A percentile compares a stretch with the other conserved stretches of the same genome.
Evolutionary conservation across 2,888 invertebrate species (phyloP).

Genomic region (Melanotus villosus): DNA sequence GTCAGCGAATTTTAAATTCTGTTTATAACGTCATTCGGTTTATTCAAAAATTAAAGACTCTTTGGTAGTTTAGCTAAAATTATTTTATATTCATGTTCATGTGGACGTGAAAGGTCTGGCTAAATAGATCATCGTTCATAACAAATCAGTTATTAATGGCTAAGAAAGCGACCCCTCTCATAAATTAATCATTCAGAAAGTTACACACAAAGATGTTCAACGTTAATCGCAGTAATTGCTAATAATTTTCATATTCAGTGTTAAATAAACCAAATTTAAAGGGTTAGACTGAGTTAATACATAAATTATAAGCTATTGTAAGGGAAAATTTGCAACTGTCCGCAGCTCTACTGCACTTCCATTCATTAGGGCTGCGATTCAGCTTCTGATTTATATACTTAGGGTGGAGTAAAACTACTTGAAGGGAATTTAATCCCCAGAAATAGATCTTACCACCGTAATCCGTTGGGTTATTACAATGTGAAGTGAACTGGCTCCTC

Average conservation of each 20-base stretch:
- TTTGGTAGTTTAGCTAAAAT: no score
- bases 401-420: conserved; percentile 8
- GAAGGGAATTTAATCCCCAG: not conserved
- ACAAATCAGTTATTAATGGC: no score
- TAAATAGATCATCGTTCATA: no score
- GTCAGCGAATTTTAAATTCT: no score
- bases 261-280: not conserved
- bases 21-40: no score
- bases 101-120: no score
- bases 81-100: no score
- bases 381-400: conserved; percentile 8
- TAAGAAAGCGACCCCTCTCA: no score
- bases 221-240: not conserved
- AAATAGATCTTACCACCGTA: not conserved
- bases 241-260: not conserved
- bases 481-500: no score
- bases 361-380: conserved; percentile 27
- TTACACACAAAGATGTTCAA: not conserved
- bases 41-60: no score
- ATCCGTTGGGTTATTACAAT: no score
- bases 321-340: conserved; percentile 19
- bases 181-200: no score
- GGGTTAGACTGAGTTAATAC: not conserved
- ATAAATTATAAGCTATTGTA: conserved; percentile 5
- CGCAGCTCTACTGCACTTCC: conserved; percentile 17